Percentiles rank a stretch among this genome's conserved stretches.
Conservation (phyloP, 2,113 vertebrate species). For the Saimiri boliviensis region DNA sequence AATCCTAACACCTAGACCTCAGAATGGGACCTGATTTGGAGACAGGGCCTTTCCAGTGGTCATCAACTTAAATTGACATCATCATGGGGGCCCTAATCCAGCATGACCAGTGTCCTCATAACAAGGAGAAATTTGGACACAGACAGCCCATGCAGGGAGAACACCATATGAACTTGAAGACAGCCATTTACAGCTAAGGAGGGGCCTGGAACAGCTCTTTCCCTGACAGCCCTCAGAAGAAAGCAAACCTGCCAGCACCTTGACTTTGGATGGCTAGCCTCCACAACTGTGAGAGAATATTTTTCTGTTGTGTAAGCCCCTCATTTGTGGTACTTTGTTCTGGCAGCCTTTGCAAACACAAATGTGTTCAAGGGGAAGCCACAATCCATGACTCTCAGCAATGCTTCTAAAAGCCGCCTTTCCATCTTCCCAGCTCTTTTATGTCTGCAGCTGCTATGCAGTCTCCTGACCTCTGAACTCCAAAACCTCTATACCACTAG, state of each 20-base stretch:
- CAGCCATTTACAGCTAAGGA: not conserved
- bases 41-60: not conserved
- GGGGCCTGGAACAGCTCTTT: not conserved
- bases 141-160: not conserved
- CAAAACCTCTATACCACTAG: not conserved
- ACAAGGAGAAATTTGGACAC: not conserved
- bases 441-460: not conserved
- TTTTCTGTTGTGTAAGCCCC: not conserved
- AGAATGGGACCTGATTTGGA: not conserved
- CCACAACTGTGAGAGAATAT: not conserved
- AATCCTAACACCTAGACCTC: not conserved
- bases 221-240: not conserved
- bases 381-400: fast-evolving
- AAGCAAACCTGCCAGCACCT: not conserved
- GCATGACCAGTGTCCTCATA: not conserved
- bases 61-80: not conserved
- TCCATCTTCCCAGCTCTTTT: not conserved
- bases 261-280: not conserved
- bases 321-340: not conserved
- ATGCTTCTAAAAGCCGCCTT: not conserved
- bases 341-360: not conserved
- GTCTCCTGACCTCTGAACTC: not conserved
- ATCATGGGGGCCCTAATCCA: not conserved
- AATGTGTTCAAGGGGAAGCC: not conserved
- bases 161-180: not conserved